Conservation (phyloP, 2,113 vertebrate species). For the Semnornis frantzii region DNA sequence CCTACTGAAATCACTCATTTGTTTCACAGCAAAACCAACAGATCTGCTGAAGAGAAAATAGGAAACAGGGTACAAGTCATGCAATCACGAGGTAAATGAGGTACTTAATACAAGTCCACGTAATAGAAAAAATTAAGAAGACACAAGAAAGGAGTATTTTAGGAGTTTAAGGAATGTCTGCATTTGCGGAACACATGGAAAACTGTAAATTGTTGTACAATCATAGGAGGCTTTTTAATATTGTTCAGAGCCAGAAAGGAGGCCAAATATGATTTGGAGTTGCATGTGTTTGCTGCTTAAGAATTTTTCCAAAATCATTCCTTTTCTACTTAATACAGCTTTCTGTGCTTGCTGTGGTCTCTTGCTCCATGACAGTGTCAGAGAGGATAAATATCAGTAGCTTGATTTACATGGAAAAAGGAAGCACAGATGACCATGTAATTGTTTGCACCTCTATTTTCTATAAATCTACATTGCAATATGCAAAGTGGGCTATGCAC, state of each 20-base stretch:
- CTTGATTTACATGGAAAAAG: neutral
- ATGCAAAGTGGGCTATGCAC: neutral
- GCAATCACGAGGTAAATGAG: neutral
- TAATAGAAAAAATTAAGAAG: neutral
- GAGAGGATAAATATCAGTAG: constrained; percentile 3
- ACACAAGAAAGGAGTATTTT: neutral
- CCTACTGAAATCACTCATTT: neutral
- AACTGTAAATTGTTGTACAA: neutral
- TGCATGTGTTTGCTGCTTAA: neutral
- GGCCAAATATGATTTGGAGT: neutral
- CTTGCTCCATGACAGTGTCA: neutral
- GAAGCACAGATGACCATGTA: neutral
- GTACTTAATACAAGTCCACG: neutral
- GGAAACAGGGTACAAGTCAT: neutral
- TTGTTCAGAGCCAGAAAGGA: neutral
- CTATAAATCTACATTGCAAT: neutral
- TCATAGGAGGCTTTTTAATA: neutral
- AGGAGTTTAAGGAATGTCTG: neutral
- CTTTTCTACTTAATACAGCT: neutral
- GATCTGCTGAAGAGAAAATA: neutral
- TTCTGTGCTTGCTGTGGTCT: neutral
- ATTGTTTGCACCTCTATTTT: neutral
- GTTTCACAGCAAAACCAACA: neutral
- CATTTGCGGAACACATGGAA: neutral
- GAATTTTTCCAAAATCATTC: neutral